Evolutionary conservation across 2,797 vertebrate species (phyloP), one percentile per base, ranked within the genome.

Genomic region (Mormyrus proboscirostris): DNA sequence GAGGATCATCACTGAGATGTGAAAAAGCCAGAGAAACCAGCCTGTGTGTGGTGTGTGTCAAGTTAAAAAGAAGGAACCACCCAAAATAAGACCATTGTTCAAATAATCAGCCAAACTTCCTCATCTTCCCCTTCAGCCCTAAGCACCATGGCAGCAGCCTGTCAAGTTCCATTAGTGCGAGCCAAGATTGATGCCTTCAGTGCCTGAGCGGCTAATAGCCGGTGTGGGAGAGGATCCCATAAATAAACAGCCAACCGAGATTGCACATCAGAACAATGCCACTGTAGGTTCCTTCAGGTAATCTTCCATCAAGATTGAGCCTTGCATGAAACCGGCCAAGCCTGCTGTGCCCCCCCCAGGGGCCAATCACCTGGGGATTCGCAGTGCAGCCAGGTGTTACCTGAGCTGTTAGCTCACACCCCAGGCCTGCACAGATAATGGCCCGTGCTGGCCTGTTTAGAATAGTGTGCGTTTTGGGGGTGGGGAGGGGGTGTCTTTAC

Each of bases 1-100:
- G 47, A 44, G 47, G 47, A 62, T 65, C 14, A 62, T 9, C 50
- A 29, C 4, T 7, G 88, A 44, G 84, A 51, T 89, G 89, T 89
- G 88, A 65, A 82, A 51, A 82, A 50, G 85, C 25, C 29, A 19
- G 57, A 65, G 86, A 69, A 65, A 65, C 55, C 57, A 49, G 59
- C n/a, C 7, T 47, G 88, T 87, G 89, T 85, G 79, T 47, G 41
- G 47, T 85, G 84, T 47, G 38, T 47, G 89, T 90, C 73, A 87
- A n/a, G 41, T 51, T 22, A 88, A 91, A 88, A 91, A 89, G 65
- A 50, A 92, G 91, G 92, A 93, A 92, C 90, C 91, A 90, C 89
- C 86, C 91, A 90, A 93, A 92, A 92, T 91, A 93, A 93, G 90
- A 89, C 91, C 89, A 93, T 93, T 93, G 92, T 94, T 92, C 88